A percentile compares a stretch with the other conserved stretches of the same genome.
Evolutionary conservation across 2,113 vertebrate genomes (phyloP).

Genomic region (Gracilinanus agilis): DNA sequence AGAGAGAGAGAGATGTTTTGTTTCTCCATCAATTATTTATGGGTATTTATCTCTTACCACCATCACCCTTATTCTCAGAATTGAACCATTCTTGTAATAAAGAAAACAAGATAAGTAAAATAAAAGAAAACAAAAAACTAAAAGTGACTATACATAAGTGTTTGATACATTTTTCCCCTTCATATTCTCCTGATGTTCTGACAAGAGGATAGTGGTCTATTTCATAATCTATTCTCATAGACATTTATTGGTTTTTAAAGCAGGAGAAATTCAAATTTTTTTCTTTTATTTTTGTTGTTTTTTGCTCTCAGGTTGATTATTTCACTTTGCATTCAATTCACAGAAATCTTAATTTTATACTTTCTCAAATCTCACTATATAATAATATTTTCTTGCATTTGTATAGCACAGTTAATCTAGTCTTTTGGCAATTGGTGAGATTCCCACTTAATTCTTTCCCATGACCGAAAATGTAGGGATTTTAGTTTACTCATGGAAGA

Average conservation of each 20-base stretch:
- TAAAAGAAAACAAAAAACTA: neutral
- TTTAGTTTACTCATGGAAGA: neutral
- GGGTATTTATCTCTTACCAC: neutral
- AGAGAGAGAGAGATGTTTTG: too few relatives aligned
- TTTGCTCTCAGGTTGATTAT: neutral
- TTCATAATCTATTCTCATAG: neutral
- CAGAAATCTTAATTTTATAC: neutral
- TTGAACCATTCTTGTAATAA: neutral
- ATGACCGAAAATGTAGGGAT: neutral
- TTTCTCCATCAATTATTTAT: neutral
- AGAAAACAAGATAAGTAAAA: neutral
- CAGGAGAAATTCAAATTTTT: neutral
- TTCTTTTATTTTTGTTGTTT: neutral
- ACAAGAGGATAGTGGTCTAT: neutral
- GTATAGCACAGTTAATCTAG: neutral
- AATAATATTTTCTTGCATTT: neutral
- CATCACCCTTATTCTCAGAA: neutral
- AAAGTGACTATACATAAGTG: neutral
- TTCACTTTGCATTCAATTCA: neutral
- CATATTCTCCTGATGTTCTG: neutral
- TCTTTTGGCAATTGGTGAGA: neutral
- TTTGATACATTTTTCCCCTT: neutral
- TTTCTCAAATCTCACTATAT: neutral
- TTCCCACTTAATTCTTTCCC: neutral
- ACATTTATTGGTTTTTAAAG: neutral